These are phyloP conservation scores for Dendrophyllia cribrosa DNA, from an alignment of 64 coral and sea anemone species.

Conservation along the genomic window DNA sequence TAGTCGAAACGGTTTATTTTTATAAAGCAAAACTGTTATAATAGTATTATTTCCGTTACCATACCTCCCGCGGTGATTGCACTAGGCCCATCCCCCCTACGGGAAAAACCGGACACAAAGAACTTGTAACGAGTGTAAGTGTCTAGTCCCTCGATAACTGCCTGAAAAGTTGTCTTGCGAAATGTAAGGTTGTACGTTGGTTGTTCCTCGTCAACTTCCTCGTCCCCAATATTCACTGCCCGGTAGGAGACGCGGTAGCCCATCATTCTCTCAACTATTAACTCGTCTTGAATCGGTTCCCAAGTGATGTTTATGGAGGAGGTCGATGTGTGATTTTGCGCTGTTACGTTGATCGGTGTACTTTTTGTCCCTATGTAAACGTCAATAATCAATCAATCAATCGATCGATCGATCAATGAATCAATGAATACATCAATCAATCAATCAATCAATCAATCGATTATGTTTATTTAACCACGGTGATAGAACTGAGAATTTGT, in stretches of 20 bases:
- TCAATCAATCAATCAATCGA: too few species aligned
- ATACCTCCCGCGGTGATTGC: background rate
- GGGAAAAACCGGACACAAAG: constrained; percentile 58
- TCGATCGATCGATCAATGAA: too few species aligned
- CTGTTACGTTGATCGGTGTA: constrained; percentile 50
- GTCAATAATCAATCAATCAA: too few species aligned
- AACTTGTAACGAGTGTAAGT: constrained; percentile 70
- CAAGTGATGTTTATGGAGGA: constrained; percentile 60
- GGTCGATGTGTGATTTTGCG: constrained; percentile 50
- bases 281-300: constrained; percentile 35
- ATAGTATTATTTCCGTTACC: background rate
- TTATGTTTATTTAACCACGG: too few species aligned
- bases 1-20: too few species aligned
- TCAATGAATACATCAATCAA: too few species aligned
- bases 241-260: constrained; percentile 71
- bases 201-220: constrained; percentile 23
- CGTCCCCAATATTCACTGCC: constrained; percentile 54
- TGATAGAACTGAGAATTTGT: too few species aligned
- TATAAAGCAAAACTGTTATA: too few species aligned
- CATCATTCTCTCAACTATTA: constrained; percentile 32
- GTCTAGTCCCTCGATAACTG: constrained; percentile 41
- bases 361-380: constrained; percentile 26
- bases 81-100: constrained; percentile 57
- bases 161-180: constrained; percentile 2
- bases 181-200: constrained; percentile 60